Base-by-base conservation (phyloP, 2,888 invertebrate species). In the Ferrisia virgata region DNA sequence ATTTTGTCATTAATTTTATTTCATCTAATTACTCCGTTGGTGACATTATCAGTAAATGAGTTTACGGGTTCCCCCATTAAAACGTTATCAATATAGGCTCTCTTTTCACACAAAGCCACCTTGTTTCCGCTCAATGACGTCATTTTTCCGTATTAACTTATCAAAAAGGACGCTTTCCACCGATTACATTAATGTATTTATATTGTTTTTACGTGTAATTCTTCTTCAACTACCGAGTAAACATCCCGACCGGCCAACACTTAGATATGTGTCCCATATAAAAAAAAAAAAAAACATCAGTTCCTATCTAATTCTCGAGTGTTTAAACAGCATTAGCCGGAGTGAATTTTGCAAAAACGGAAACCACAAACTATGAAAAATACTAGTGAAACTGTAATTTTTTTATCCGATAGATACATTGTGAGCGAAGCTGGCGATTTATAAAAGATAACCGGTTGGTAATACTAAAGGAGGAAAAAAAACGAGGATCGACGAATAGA, bases 101-200 rank as follows among this genome's bases (percentile, higher is more conserved):
- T 80, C 43, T 76, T 36, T 28, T 43, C 28, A 80, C 80, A 80
- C 40, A 47, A 80, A 80, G 53, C 53, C 80, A 80, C 80, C 80
- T 47, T 80, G 53, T 47, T 80, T 80, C 80, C 80, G 80, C 43
- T 80, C 80, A 25, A 47, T 80, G 80, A 80, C 47, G 80, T 80
- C 80, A 80, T 33, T 53, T 53, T 80, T 80, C 80, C 43, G 33
- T 80, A 28, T 47, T 80, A 80, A 80, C 80, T 80, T 80, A 80
- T 80, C 80, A 53, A 80, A 80, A 80, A 43, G 80, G 80, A 80
- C 43, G 80, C 80, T 47, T 43, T 80, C 80, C 80, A 80, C 47
- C 80, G 80, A 80, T 80, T 80, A 80, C 31, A 47, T 80, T 80
- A 80, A 80, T 80, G 80, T 80, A 47, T 53, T 53, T 80, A 28